Evolutionary conservation across 2,113 vertebrate species (phyloP).

Genomic region (Oceanodroma tethys): DNA sequence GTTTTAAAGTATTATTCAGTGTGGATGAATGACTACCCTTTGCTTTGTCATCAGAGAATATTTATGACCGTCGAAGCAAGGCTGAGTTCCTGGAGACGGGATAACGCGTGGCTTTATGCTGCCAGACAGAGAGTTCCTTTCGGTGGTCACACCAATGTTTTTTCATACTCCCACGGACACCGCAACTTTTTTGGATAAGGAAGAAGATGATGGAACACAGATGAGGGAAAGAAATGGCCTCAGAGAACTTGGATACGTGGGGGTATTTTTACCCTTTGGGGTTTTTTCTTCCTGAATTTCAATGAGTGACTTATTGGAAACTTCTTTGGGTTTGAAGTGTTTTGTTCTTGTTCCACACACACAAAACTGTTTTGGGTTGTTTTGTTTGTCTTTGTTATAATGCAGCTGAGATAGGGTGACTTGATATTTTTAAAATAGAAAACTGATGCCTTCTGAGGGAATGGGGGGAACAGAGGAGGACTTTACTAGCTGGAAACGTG

Average conservation of each 20-base stretch:
- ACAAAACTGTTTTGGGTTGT: constrained; percentile 41
- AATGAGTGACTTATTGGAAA: constrained; percentile 70
- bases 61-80: constrained; percentile 18
- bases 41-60: constrained; percentile 49
- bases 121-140: constrained; percentile 64
- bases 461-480: not conserved
- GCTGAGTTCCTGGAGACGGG: constrained; percentile 48
- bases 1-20: not conserved
- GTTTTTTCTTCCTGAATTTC: constrained; percentile 70
- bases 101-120: constrained; percentile 51
- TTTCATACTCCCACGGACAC: constrained; percentile 67
- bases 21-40: constrained; percentile 7
- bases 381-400: constrained; percentile 64
- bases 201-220: constrained; percentile 62
- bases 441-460: constrained; percentile 53
- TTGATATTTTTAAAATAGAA: constrained; percentile 67
- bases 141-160: constrained; percentile 62
- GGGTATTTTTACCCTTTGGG: constrained; percentile 67
- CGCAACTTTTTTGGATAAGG: constrained; percentile 62
- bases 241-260: constrained; percentile 45
- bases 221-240: constrained; percentile 51
- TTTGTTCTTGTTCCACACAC: constrained; percentile 51
- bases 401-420: constrained; percentile 55
- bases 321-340: constrained; percentile 47
- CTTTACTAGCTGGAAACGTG: constrained; percentile 37